Conservation (phyloP, 2,888 invertebrate species). For the Athalia circularis region DNA sequence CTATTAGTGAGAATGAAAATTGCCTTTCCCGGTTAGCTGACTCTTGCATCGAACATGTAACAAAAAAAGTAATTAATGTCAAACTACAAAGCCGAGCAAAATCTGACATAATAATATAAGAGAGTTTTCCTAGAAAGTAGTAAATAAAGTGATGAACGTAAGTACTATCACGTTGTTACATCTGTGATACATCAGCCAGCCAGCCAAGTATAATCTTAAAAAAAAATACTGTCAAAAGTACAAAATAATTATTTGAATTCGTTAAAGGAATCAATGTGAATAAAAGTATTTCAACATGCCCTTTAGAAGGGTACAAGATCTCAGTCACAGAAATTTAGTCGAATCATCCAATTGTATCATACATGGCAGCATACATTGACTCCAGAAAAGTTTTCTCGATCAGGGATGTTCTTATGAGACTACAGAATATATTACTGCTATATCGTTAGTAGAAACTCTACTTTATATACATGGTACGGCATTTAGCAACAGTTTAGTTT, state of each 20-base stretch:
- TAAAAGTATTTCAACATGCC: constrained; percentile 43
- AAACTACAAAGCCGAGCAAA: constrained; percentile 20
- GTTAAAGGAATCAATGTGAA: constrained; percentile 45
- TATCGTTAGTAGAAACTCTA: too few species aligned
- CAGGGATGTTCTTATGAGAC: not conserved
- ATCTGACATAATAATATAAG: constrained; percentile 38
- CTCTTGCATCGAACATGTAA: constrained; percentile 46
- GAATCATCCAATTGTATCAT: constrained; percentile 10
- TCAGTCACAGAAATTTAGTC: constrained; percentile 43
- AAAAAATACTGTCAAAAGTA: constrained; percentile 44
- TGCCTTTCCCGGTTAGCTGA: constrained; percentile 46
- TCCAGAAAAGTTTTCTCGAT: not conserved
- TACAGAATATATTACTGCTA: too few species aligned
- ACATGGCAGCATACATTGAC: not conserved
- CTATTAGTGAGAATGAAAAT: constrained; percentile 26
- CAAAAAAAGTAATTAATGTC: constrained; percentile 23
- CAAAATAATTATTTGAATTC: constrained; percentile 46
- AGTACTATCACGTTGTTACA: constrained; percentile 44
- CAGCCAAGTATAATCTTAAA: constrained; percentile 45
- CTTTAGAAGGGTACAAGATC: constrained; percentile 44
- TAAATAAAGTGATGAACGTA: constrained; percentile 40
- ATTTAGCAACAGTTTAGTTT: not conserved
- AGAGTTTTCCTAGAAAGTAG: constrained; percentile 41
- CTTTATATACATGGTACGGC: not conserved
- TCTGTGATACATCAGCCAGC: constrained; percentile 46